Percentiles rank a stretch among this genome's conserved stretches.
phyloP scores from a whole-genome alignment of 1,140 invertebrate genomes.

The Drosophila auraria region DNA sequence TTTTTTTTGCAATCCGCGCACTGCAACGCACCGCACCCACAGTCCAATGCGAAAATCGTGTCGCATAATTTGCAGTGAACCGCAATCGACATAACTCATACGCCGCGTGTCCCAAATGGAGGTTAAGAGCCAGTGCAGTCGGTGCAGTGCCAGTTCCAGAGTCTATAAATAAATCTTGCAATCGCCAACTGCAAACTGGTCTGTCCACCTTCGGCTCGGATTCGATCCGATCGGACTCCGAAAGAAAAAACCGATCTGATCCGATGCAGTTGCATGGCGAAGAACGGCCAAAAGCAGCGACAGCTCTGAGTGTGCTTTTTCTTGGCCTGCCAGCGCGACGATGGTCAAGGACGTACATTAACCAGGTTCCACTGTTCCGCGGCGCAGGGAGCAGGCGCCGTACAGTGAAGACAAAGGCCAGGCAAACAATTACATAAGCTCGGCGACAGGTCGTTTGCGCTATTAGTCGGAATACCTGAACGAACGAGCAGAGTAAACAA shows the following conservation, averaged over 20 bases:
- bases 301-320: slow-evolving; percentile 15
- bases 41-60: slow-evolving; percentile 35
- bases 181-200: slow-evolving; percentile 49
- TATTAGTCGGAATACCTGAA: background rate
- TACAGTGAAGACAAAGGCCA: slow-evolving; percentile 37
- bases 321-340: slow-evolving; percentile 32
- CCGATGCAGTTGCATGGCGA: slow-evolving; percentile 44
- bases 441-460: slow-evolving; percentile 20
- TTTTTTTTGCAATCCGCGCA: background rate
- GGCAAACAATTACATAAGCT: slow-evolving; percentile 35
- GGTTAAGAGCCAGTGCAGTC: slow-evolving; percentile 70
- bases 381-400: slow-evolving; percentile 6
- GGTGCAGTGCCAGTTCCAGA: slow-evolving; percentile 47
- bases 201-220: slow-evolving; percentile 36
- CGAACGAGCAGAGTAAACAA: slow-evolving; percentile 1
- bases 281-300: slow-evolving; percentile 32
- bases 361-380: slow-evolving; percentile 44
- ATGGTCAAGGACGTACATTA: slow-evolving; percentile 79
- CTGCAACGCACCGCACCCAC: background rate
- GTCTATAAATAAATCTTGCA: slow-evolving; percentile 80
- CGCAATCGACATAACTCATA: slow-evolving; percentile 78
- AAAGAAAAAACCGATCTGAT: slow-evolving; percentile 9
- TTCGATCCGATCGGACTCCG: slow-evolving; percentile 3
- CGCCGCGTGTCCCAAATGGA: slow-evolving; percentile 78
- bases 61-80: slow-evolving; percentile 53